Evolutionary conservation across 2,797 vertebrate species (phyloP).

Genomic region (Potorous gilbertii): DNA sequence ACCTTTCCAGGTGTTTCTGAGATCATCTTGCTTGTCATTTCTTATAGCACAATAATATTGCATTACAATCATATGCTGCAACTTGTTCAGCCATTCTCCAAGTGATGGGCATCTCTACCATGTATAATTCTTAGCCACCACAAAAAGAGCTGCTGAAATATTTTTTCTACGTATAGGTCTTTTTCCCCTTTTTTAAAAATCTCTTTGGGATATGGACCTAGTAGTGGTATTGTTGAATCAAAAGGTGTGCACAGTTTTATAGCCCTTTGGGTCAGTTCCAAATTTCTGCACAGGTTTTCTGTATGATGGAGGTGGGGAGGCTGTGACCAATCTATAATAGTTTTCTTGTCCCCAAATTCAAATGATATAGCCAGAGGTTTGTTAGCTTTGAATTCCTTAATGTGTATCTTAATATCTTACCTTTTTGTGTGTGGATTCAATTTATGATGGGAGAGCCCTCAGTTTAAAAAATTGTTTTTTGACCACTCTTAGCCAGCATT

Average conservation of each 20-base stretch:
- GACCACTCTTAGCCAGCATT: background rate
- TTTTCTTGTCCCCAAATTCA: background rate
- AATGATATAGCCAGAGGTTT: background rate
- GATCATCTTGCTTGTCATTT: background rate
- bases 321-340: background rate
- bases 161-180: background rate
- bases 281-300: background rate
- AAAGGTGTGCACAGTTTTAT: background rate
- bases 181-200: background rate
- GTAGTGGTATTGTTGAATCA: background rate
- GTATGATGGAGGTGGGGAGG: background rate
- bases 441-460: background rate
- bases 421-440: background rate
- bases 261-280: background rate
- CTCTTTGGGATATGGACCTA: background rate
- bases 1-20: background rate
- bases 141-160: background rate
- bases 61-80: background rate
- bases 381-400: background rate
- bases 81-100: background rate
- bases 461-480: background rate
- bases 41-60: background rate
- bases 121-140: background rate
- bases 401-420: background rate
- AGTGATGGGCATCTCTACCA: background rate